Percentiles rank a stretch among this genome's conserved stretches.
Conservation (phyloP, 2,113 vertebrate genomes). For the Astur gentilis region DNA sequence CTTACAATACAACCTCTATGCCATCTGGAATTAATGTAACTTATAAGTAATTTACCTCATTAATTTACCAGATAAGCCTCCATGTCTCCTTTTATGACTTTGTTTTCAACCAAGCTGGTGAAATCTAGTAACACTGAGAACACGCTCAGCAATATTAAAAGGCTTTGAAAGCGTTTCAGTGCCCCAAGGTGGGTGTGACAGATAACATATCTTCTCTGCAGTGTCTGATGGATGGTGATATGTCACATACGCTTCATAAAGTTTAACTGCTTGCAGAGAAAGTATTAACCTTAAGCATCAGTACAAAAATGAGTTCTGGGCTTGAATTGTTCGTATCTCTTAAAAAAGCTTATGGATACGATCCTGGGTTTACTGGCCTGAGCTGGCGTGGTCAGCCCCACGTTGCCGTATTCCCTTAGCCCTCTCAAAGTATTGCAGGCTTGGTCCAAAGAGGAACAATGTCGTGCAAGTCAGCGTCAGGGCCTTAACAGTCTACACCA, state of each 20-base stretch:
- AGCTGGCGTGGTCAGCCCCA: rapidly evolving
- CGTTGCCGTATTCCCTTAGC: rapidly evolving
- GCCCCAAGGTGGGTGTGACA: background rate
- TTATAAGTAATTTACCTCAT: background rate
- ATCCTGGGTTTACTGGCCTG: background rate
- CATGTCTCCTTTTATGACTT: background rate
- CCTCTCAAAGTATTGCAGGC: background rate
- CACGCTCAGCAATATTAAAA: background rate
- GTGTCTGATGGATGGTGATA: background rate
- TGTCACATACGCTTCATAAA: background rate
- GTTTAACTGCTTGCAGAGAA: background rate
- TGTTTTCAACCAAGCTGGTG: background rate
- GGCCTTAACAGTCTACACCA: background rate
- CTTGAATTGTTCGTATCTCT: background rate
- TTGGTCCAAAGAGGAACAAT: background rate
- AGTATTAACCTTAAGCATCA: background rate
- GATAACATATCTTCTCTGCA: background rate
- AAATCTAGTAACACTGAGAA: background rate
- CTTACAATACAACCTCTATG: background rate
- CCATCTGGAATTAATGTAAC: background rate
- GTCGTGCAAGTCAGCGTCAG: background rate
- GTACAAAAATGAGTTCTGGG: background rate
- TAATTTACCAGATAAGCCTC: background rate
- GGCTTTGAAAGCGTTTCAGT: background rate
- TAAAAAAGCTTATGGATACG: background rate